Evolutionary conservation across 2,113 vertebrate genomes (phyloP).

Genomic region (Sphaerodactylus townsendi): DNA sequence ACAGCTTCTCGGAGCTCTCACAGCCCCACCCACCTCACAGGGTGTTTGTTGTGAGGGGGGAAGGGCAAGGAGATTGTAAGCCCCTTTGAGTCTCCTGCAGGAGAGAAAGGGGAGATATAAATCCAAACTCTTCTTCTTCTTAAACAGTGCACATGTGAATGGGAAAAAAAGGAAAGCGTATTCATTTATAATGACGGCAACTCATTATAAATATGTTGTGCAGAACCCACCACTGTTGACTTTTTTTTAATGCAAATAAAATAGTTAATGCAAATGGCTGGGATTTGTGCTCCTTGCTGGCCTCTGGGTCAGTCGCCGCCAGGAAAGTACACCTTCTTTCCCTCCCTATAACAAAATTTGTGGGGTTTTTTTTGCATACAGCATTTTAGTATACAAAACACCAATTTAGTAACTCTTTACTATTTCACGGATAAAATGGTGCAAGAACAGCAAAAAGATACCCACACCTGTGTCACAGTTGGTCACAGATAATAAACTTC

Average conservation of each 20-base stretch:
- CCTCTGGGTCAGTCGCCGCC: not conserved
- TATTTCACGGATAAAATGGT: constrained; percentile 6
- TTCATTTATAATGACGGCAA: too few species aligned
- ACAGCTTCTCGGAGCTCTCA: too few species aligned
- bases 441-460: not conserved
- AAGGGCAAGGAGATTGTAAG: too few species aligned
- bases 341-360: not conserved
- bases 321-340: not conserved
- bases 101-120: too few species aligned
- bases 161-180: too few species aligned
- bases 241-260: not conserved
- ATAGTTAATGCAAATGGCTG: not conserved
- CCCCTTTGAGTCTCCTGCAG: too few species aligned
- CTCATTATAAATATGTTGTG: too few species aligned
- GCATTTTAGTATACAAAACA: not conserved
- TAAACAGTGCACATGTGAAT: too few species aligned
- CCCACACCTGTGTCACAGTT: not conserved
- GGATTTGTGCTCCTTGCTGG: not conserved
- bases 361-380: not conserved
- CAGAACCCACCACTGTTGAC: too few species aligned
- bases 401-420: constrained; percentile 1
- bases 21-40: too few species aligned
- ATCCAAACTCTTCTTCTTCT: too few species aligned
- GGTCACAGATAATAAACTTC: not conserved
- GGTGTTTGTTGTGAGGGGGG: too few species aligned